phyloP scores from a whole-genome alignment of 2,113 vertebrate genomes.

The Ochotona princeps region DNA sequence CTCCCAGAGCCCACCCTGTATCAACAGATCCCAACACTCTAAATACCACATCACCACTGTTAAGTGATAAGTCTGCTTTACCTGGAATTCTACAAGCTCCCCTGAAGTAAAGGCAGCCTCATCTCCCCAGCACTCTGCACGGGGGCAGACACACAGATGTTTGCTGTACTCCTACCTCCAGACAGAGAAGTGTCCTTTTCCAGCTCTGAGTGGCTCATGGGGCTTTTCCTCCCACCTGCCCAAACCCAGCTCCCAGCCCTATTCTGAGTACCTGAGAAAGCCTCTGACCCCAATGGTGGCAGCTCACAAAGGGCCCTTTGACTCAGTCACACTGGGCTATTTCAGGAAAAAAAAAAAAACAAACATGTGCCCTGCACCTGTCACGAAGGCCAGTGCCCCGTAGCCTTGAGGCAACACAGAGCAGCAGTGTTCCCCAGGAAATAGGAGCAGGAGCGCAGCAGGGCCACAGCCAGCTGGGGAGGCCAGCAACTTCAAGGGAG shows the following conservation, averaged over 20 bases:
- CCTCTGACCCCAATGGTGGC: fast-evolving
- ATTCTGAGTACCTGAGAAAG: not conserved
- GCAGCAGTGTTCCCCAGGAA: conserved; percentile 36
- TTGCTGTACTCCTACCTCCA: not conserved
- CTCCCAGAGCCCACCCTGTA: not conserved
- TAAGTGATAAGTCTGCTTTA: not conserved
- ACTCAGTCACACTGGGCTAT: not conserved
- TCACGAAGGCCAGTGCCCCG: not conserved
- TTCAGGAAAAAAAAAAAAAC: conserved; percentile 53
- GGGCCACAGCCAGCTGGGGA: not conserved
- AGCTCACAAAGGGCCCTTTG: conserved; percentile 66
- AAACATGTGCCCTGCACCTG: conserved; percentile 10
- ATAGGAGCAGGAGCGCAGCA: not conserved
- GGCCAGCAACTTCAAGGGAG: no score
- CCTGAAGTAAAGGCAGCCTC: not conserved
- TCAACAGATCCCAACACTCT: not conserved
- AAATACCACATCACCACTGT: not conserved
- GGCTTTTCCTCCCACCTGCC: not conserved
- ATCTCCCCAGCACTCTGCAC: not conserved
- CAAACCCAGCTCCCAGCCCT: not conserved
- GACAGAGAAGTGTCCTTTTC: not conserved
- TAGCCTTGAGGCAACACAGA: not conserved
- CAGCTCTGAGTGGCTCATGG: fast-evolving
- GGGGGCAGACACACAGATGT: not conserved
- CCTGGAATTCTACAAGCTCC: not conserved